Evolutionary conservation across 2,797 vertebrate species (phyloP), one percentile per base, ranked within the genome.

Genomic region (Buceros bicornis): DNA sequence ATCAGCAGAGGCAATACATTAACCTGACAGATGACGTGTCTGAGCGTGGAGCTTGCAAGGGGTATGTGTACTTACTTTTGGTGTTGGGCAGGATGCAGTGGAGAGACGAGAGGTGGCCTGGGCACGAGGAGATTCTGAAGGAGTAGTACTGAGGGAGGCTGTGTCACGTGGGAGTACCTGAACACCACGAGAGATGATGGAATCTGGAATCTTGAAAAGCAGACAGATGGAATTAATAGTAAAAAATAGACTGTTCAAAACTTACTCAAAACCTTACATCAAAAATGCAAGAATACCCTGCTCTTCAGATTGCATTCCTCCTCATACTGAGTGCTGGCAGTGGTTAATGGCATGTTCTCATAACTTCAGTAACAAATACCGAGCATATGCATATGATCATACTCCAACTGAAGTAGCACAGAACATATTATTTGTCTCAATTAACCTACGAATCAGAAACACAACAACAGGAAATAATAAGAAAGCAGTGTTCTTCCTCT

Each of bases 31-130:
- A 80, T 94, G 48, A 48, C 31, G 93, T 4, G 74, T 54, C 61
- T 83, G 43, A 97, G 57, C 33, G 90, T 6, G 58, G 73, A 95
- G 65, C 25, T 94, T 65, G 66, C 29, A 96, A 97, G 82, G 83
- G 89, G 89, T 54, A 74, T 33, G 43, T 70, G 40, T 87, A 98
- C 99, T 99, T 98, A 99, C 99, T 99, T 99, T 99, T 97, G 99
- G 99, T 94, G 99, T 99, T 96, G 99, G 99, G 95, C 99, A 99
- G 98, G 99, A 99, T 95, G 99, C 99, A 89, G 99, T 99, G 89
- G 99, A 99, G 96, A 99, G 99, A 95, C 99, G 99, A 92, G 99
- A 99, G 77, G 99, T 99, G 97, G 99, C 99, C 98, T 99, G 99
- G 95, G 99, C 99, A 84, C 99, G 99, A 84, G 99, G 99, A 33